Conservation (phyloP, 2,113 vertebrate genomes). For the Lycaon pictus region DNA sequence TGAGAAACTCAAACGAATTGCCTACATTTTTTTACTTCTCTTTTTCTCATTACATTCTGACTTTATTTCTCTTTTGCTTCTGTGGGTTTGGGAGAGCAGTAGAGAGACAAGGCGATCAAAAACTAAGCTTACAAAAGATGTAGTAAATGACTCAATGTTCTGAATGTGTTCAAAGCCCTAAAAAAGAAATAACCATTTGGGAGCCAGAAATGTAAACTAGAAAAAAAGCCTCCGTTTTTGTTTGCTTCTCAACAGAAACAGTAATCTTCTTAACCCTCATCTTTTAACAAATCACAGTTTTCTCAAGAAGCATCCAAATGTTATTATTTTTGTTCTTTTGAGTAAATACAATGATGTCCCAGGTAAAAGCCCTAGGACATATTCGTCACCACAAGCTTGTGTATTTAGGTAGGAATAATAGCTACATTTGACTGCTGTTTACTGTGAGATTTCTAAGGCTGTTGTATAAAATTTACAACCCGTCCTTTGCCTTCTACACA, state of each 20-base stretch:
- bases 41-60: slow-evolving; percentile 19
- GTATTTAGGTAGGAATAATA: neutral
- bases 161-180: slow-evolving; percentile 47
- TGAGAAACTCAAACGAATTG: neutral
- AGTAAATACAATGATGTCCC: neutral
- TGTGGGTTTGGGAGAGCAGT: neutral
- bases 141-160: neutral
- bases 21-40: neutral
- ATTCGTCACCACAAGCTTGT: neutral
- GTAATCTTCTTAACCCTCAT: neutral
- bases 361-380: neutral
- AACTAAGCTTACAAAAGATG: slow-evolving; percentile 8
- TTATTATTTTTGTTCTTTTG: neutral
- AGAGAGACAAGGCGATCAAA: slow-evolving; percentile 10
- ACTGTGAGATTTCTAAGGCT: slow-evolving; percentile 41
- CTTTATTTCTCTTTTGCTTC: neutral
- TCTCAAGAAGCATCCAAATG: neutral
- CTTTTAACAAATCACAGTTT: neutral
- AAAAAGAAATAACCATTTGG: neutral
- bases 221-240: neutral
- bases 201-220: slow-evolving; percentile 20
- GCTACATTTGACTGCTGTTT: slow-evolving; percentile 16
- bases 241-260: slow-evolving; percentile 26
- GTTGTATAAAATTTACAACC: slow-evolving; percentile 62
- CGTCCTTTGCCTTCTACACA: slow-evolving; percentile 44